Percentiles rank a stretch among this genome's conserved stretches.
Conservation (phyloP, 1,140 invertebrate species). For the Popillia japonica region DNA sequence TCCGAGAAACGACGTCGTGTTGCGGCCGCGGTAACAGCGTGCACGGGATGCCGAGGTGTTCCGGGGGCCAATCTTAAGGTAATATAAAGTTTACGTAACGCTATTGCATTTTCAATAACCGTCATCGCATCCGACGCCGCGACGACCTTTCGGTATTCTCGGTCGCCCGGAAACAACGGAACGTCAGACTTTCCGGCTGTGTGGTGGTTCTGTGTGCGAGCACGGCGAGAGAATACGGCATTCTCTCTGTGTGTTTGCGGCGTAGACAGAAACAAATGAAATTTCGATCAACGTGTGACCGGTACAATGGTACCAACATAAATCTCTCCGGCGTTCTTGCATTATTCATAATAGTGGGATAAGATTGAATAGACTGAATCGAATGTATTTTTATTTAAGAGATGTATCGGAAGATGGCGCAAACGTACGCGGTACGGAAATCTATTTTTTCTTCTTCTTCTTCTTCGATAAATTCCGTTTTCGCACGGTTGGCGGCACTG, state of each 20-base stretch:
- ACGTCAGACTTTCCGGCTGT: background rate
- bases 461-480: too few species aligned
- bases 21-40: background rate
- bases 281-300: constrained; percentile 26
- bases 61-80: constrained; percentile 1
- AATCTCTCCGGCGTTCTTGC: background rate
- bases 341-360: constrained; percentile 9
- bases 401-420: too few species aligned
- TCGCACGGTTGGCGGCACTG: too few species aligned
- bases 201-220: background rate
- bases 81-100: constrained; percentile 24
- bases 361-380: too few species aligned
- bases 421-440: too few species aligned
- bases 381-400: too few species aligned
- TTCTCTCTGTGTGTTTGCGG: background rate
- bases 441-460: too few species aligned
- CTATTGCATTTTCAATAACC: constrained; percentile 33
- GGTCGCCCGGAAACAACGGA: background rate
- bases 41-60: background rate
- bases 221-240: too few species aligned
- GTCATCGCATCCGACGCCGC: background rate
- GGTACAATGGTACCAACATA: constrained; percentile 13
- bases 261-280: constrained; percentile 23
- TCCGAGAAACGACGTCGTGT: background rate
- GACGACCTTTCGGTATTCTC: background rate